Percentiles rank a stretch among this genome's conserved stretches.
Evolutionary conservation across 2,888 invertebrate genomes (phyloP).

Genomic region (Nemoura dubitans): DNA sequence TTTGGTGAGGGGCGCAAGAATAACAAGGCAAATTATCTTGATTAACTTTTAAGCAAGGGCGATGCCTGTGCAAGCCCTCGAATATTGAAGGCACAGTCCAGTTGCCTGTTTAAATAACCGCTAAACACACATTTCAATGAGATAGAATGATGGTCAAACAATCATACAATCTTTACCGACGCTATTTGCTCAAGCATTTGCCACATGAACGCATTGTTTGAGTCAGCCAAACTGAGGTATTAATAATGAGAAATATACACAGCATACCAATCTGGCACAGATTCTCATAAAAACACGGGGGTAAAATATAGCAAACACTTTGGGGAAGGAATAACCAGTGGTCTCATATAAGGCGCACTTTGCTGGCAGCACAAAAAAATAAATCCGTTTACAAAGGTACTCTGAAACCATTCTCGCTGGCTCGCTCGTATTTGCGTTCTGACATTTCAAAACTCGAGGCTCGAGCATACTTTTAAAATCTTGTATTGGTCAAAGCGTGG

Average conservation of each 20-base stretch:
- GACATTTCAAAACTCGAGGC: not conserved
- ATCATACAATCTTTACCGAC: not conserved
- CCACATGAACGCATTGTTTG: not conserved
- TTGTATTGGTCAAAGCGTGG: not conserved
- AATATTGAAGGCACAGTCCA: not conserved
- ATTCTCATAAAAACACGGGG: not conserved
- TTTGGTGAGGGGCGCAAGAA: not conserved
- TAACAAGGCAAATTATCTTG: not conserved
- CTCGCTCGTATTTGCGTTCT: not conserved
- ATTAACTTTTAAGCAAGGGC: not conserved
- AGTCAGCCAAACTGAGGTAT: not conserved
- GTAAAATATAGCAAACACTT: not conserved
- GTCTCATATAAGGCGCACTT: not conserved
- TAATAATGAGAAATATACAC: not conserved
- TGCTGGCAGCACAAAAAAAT: not conserved
- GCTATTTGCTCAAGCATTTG: conserved; percentile 7
- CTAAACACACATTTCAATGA: not conserved
- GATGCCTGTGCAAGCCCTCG: not conserved
- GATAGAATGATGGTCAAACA: not conserved
- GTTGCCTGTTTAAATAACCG: not conserved
- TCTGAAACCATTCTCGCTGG: not conserved
- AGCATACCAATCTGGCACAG: not conserved
- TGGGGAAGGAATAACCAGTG: conserved; percentile 3
- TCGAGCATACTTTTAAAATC: too few species aligned
- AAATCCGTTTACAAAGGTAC: not conserved